Base-by-base conservation (phyloP, 2,113 vertebrate species). In the Pluvianellus socialis region DNA sequence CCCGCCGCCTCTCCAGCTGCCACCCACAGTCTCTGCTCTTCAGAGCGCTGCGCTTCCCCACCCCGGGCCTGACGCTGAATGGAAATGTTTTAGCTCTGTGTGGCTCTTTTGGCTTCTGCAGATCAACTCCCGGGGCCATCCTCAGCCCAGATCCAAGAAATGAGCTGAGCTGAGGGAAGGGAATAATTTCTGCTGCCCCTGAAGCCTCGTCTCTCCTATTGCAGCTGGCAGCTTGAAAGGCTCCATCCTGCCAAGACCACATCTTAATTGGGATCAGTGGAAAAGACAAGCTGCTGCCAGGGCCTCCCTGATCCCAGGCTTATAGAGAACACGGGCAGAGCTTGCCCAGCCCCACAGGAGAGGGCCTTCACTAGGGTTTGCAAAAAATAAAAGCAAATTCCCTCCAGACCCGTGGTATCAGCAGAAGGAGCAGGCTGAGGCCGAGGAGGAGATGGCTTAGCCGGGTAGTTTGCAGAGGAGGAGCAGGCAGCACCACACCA, bases 211-310 rank as follows among this genome's bases (percentile, higher is more conserved):
- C 79, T 96, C 96, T 94, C 70, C 84, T 92, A 45, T 94, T 97
- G 83, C 88, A 92, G 75, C 92, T 97, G 93, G 86, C 97, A 95
- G 83, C 86, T 94, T 14, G 3, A 58, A 93, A 91, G 86, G 74
- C 81, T 94, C 68, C 38, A 21, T 94, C 72, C 92, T 97, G 96
- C 95, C 96, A 96, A 96, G 68, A 81, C 74, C 59, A 63, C 83
- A 63, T 87, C 68, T 94, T 93, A 95, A 91, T 65, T 96, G 86
- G 35, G 89, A 95, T 95, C 91, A 94, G 86, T 97, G 96, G 97
- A 98, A 98, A 97, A 97, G 92, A 90, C 84, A 85, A 88, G 72
- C 86, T 65, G 72, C 68, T 96, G 96, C 95, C 97, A 97, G 88
- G 91, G 72, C 87, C 12, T 68, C 86, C 44, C 47, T 86, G 80